Conservation (phyloP, 2,113 vertebrate genomes). For the Tenebrosternarchus preto region DNA sequence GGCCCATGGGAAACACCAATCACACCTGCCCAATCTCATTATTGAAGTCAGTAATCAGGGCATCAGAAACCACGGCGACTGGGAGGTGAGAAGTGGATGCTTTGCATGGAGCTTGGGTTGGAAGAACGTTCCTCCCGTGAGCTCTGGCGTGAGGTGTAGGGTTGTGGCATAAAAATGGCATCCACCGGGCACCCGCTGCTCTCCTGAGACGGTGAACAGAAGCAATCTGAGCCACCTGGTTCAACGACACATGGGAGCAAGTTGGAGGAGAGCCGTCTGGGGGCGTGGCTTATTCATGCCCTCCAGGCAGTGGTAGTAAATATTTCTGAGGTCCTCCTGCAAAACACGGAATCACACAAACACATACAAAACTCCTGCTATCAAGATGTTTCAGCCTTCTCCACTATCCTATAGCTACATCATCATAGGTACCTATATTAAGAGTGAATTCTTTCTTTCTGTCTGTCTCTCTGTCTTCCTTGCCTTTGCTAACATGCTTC, state of each 20-base stretch:
- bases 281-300: background rate
- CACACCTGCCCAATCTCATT: conserved; percentile 66
- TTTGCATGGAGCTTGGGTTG: conserved; percentile 1
- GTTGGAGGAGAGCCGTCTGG: conserved; percentile 4
- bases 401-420: background rate
- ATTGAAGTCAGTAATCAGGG: conserved; percentile 63
- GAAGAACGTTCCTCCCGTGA: background rate
- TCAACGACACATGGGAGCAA: conserved; percentile 24
- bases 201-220: conserved; percentile 36
- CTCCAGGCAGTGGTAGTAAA: conserved; percentile 1
- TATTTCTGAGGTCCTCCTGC: conserved; percentile 6
- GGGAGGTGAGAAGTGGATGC: conserved; percentile 29
- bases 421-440: background rate
- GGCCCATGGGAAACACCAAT: conserved; percentile 65
- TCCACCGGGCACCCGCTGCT: conserved; percentile 38
- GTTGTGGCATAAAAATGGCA: conserved; percentile 54
- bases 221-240: too few relatives aligned
- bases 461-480: conserved; percentile 23
- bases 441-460: background rate
- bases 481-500: conserved; percentile 55
- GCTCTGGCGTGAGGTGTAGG: conserved; percentile 43
- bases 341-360: background rate
- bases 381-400: background rate
- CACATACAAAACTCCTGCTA: background rate
- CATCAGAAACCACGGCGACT: conserved; percentile 53